phyloP scores from a whole-genome alignment of 2,113 vertebrate genomes.

The Canis aureus region DNA sequence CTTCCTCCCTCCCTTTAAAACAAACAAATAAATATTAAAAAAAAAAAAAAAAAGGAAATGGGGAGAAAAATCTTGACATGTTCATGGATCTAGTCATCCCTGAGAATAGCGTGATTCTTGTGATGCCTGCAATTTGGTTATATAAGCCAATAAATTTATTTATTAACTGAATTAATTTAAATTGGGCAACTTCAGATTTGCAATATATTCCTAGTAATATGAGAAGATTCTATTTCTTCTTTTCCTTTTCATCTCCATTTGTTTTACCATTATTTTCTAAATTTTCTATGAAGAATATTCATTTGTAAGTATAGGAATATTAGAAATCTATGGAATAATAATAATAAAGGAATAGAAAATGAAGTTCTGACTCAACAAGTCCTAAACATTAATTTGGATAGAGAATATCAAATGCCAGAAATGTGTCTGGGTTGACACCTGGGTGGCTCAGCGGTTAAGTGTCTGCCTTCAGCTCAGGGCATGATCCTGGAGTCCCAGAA shows the following conservation, averaged over 20 bases:
- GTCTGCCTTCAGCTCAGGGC: too few relatives aligned
- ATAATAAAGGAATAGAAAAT: neutral
- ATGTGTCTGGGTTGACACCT: too few relatives aligned
- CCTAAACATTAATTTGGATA: neutral
- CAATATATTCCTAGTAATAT: neutral
- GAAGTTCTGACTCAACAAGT: neutral
- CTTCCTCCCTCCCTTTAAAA: too few relatives aligned
- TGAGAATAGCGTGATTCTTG: neutral
- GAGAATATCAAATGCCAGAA: neutral
- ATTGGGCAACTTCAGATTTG: neutral
- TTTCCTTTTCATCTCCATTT: neutral
- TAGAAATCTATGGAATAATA: neutral
- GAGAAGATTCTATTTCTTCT: neutral
- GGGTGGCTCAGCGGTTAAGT: too few relatives aligned
- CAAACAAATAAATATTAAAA: too few relatives aligned
- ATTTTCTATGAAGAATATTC: neutral
- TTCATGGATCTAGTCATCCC: neutral
- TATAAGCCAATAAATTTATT: neutral
- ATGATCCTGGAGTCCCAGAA: too few relatives aligned
- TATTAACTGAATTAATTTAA: neutral
- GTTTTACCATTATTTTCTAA: neutral
- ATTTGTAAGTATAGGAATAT: neutral
- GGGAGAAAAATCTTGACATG: neutral
- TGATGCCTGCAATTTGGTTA: neutral
- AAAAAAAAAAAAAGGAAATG: too few relatives aligned